Evolutionary conservation across 2,888 invertebrate species (phyloP).

Genomic region (Apodemia duryi): DNA sequence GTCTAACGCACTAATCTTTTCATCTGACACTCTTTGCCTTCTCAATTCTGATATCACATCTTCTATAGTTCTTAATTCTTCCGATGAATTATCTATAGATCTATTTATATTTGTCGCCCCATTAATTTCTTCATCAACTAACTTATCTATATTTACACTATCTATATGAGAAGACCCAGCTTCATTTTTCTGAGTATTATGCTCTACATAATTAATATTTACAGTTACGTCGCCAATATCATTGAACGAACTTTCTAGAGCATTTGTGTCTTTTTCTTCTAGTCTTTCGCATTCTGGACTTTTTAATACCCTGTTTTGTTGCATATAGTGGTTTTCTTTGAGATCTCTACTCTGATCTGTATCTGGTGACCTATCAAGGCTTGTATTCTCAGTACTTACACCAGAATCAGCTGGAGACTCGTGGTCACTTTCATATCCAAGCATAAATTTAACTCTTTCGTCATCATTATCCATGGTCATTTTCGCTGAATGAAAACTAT

Average conservation of each 20-base stretch:
- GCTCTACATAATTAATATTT: slow-evolving; percentile 61
- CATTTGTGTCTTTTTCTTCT: slow-evolving; percentile 40
- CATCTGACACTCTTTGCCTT: slow-evolving; percentile 50
- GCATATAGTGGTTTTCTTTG: slow-evolving; percentile 58
- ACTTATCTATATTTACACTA: slow-evolving; percentile 45
- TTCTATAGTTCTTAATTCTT: slow-evolving; percentile 55
- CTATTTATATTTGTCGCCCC: slow-evolving; percentile 39
- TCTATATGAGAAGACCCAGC: slow-evolving; percentile 51
- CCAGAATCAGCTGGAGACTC: slow-evolving; percentile 81
- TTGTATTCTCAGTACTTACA: slow-evolving; percentile 86
- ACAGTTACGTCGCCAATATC: slow-evolving; percentile 49
- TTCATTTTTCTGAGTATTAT: slow-evolving; percentile 57
- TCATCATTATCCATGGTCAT: slow-evolving; percentile 45
- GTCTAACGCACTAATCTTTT: slow-evolving; percentile 40
- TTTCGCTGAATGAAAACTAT: slow-evolving; percentile 60
- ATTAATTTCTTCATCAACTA: slow-evolving; percentile 46
- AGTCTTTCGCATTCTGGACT: slow-evolving; percentile 45
- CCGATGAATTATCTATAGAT: slow-evolving; percentile 32
- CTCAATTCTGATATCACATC: slow-evolving; percentile 59
- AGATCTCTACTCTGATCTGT: slow-evolving; percentile 67
- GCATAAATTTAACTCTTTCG: slow-evolving; percentile 65
- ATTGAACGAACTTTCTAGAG: slow-evolving; percentile 60
- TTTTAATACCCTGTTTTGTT: slow-evolving; percentile 66
- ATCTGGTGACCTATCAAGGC: slow-evolving; percentile 82
- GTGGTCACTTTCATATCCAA: slow-evolving; percentile 72